Evolutionary conservation across 2,797 vertebrate species (phyloP), one percentile per base, ranked within the genome.

Genomic region (Lacerta agilis): DNA sequence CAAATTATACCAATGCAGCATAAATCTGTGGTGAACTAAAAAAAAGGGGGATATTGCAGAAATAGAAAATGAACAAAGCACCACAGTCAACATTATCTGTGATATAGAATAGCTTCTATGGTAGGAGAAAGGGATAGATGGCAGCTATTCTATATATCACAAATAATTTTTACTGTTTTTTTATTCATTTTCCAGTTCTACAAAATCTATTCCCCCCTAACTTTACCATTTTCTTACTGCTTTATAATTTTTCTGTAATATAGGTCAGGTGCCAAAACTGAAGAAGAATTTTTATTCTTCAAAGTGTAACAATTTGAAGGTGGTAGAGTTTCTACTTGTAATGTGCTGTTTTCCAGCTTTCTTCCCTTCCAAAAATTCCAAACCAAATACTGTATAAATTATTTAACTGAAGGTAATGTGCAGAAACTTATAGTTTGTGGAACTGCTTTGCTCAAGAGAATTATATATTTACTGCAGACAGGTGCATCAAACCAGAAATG

Each of bases 151-250:
- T 87, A n/a, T 87, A 29, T 81, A 61, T 72, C 27, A 61, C 69
- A 81, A 71, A 73, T 71, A 64, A 64, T 75, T 75, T 75, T 64
- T 75, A 76, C 23, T 1, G 20, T 13, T 66, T 38, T 75, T 64
- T 67, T 55, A 29, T 87, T 49, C 79, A 82, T 87, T 87, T 87
- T 67, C 38, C 38, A 81, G n/a, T 73, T 87, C n/a, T 43, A 73
- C 29, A 43, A n/a, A 45, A 79, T 67, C 58, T 38, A 33, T 73
- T 87, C 73, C 61, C 72, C 25, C 11, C 13, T 43, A 18, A 83
- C 27, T 38, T 86, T 67, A 55, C 33, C 25, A 83, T 25, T 55
- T 87, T 55, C 61, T 38, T 49, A 83, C 9, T n/a, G 25, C 55
- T 49, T 69, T n/a, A 27, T 82, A 87, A 82, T 87, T 87, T 72